Percentiles rank a stretch among this genome's conserved stretches.
phyloP scores from a whole-genome alignment of 2,113 vertebrate genomes.

The Zosterops hypoxanthus region DNA sequence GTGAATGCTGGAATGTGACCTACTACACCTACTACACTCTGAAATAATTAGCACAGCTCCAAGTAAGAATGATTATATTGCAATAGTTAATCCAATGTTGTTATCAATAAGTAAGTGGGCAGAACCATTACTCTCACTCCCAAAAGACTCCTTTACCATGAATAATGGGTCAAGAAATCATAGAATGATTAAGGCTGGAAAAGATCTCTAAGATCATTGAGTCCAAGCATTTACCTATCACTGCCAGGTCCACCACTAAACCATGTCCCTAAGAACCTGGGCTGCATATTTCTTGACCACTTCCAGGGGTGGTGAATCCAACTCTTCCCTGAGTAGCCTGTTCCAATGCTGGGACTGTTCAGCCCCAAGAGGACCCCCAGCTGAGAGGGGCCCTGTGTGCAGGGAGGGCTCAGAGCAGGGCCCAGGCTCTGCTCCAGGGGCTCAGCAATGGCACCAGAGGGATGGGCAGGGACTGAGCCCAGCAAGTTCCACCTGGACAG shows the following conservation, averaged over 20 bases:
- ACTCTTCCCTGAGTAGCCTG: not conserved
- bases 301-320: not conserved
- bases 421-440: not conserved
- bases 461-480: not conserved
- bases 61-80: not conserved
- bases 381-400: not conserved
- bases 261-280: not conserved
- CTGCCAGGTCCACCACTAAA: not conserved
- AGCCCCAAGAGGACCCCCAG: rapidly evolving
- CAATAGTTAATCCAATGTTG: not conserved
- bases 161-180: not conserved
- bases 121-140: not conserved
- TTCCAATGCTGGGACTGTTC: not conserved
- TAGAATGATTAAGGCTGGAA: not conserved
- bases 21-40: not conserved
- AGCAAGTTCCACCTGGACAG: not conserved
- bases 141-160: not conserved
- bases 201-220: rapidly evolving
- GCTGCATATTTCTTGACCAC: not conserved
- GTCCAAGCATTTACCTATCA: not conserved
- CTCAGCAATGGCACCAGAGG: not conserved
- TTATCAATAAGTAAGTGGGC: not conserved
- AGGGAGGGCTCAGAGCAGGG: not conserved
- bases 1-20: not conserved
- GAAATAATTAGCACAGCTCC: not conserved